These are phyloP conservation scores for Stigmatopora nigra DNA, from an alignment of 2,113 vertebrate species.

Conservation along the genomic window DNA sequence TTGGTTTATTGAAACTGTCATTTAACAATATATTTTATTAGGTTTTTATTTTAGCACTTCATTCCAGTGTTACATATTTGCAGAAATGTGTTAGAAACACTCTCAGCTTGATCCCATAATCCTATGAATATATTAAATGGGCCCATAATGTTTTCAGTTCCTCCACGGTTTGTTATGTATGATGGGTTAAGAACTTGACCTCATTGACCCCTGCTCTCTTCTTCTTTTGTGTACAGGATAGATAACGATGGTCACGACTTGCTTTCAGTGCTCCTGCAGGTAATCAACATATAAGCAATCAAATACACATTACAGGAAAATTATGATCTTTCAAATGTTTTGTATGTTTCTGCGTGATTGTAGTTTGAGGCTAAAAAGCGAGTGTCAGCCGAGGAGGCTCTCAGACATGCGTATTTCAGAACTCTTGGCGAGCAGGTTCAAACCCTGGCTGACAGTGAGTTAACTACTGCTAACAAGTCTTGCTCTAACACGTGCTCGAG, in stretches of 20 bases:
- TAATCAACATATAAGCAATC: slow-evolving; percentile 40
- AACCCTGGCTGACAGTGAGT: slow-evolving; percentile 70
- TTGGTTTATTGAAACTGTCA: neutral
- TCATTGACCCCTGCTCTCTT: slow-evolving; percentile 4
- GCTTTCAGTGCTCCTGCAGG: slow-evolving; percentile 80
- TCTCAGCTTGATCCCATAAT: neutral
- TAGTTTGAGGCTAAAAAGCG: slow-evolving; percentile 73
- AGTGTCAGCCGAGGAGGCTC: slow-evolving; percentile 67
- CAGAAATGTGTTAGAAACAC: neutral
- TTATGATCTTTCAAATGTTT: neutral
- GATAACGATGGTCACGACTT: slow-evolving; percentile 81
- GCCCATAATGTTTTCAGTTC: neutral
- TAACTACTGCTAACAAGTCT: neutral
- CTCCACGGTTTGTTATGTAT: neutral
- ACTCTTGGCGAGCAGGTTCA: slow-evolving; percentile 69
- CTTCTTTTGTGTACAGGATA: slow-evolving; percentile 68
- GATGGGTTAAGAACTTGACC: slow-evolving; percentile 6
- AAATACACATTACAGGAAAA: neutral
- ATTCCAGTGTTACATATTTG: neutral
- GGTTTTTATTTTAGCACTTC: neutral
- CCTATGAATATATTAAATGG: neutral
- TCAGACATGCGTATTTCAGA: slow-evolving; percentile 68
- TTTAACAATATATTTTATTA: neutral
- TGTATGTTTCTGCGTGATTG: neutral
- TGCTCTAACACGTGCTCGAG: neutral